Evolutionary conservation across 2,888 invertebrate genomes (phyloP), one percentile per base, ranked within the genome.

Genomic region (Drosophila differens): DNA sequence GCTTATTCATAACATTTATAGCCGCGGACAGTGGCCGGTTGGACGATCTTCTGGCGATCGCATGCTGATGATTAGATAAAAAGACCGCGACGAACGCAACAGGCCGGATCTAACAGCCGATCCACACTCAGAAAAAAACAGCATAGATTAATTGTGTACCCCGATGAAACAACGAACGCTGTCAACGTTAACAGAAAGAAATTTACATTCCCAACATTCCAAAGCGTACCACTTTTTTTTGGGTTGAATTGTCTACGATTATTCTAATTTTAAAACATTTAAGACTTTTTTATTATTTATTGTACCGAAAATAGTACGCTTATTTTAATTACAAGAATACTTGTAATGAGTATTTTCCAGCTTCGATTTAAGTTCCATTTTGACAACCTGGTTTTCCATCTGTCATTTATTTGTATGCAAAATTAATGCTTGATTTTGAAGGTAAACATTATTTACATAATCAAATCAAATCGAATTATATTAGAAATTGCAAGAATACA

Each of bases 1-100:
- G 88, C 88, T 88, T 87, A 90, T 85, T 87, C 90, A 87, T 82
- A 88, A 70, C 81, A 64, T 81, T 85, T 83, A 82, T 72, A 47
- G 66, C 81, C 58, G 52, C n/a, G 25, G 57, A 25, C 30, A 19
- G 67, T 52, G 70, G 25, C 32, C 37, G 28, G 44, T 37, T 39
- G 63, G 52, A 14, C 55, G 51, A 39, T 39, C 61, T 16, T 22
- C 10, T 39, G 62, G 59, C 61, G 78, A 64, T 74, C 82, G 70
- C 85, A 80, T 74, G 80, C 82, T 78, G 87, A 86, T 85, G 85
- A 85, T 89, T 85, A 82, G 89, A 85, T 85, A 84, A 70, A 71
- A 57, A 82, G 82, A 85, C 87, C 87, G 87, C 87, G 70, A 89
- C 86, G 86, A 89, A 79, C 89, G 77, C 79, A 89, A 79, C 70